Base-by-base conservation (phyloP, 2,113 vertebrate species). In the Macrotis lagotis region DNA sequence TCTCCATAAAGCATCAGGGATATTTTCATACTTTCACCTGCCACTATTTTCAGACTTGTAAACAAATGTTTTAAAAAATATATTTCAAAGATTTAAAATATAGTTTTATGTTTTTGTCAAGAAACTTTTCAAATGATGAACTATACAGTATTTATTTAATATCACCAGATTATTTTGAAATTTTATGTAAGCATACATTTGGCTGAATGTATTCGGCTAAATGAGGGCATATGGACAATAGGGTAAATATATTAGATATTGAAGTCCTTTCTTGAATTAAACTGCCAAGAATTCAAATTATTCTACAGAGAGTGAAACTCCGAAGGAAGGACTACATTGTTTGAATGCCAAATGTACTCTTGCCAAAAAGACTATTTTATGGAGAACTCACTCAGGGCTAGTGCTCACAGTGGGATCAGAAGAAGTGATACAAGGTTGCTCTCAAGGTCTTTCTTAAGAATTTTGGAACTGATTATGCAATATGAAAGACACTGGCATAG, bases 31-130 rank as follows among this genome's bases (percentile, higher is more conserved):
- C n/a, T 44, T 83, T 83, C 66, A 83, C 66, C n/a, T 83, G 66
- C 66, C 66, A 83, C 66, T 83, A 83, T 83, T 83, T 83, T 7
- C 37, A 44, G 66, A 83, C 66, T 83, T 83, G 19, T 44, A 83
- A 83, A 37, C n/a, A 94, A 93, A 92, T 90, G 31, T 50, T 96
- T 55, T 89, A 89, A 74, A 96, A 94, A 48, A 19, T 44, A 92
- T 55, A 92, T 93, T 31, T 83, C 48, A 93, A 11, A 47, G 51
- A 83, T 90, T 50, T 95, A 44, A 50, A 95, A 28, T 10, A 92
- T 25, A 90, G 3, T 2, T 93, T 93, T 96, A 22, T 48, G 28
- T 91, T 53, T 92, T 96, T 74, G 24, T 31, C 66, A 66, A 93
- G 96, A 93, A 37, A 53, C 3, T 91, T 91, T 96, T 48, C 24